These are phyloP conservation scores for Drosophila ezoana DNA, from an alignment of 2,888 invertebrate species.

Conservation along the genomic window DNA sequence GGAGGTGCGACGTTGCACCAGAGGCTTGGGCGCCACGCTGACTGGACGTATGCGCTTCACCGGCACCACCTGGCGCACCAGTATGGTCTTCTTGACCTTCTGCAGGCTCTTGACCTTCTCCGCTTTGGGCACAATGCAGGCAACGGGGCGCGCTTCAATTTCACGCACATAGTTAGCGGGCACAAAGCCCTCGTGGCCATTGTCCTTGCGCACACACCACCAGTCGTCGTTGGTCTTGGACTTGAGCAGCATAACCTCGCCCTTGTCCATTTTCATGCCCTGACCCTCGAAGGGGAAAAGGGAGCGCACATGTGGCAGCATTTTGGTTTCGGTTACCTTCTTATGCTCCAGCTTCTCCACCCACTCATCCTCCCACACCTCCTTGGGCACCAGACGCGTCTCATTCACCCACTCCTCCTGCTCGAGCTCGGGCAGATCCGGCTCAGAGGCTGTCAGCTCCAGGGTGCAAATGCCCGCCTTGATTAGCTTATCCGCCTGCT, in stretches of 20 bases:
- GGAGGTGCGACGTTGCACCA: slow-evolving; percentile 84
- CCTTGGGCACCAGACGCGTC: slow-evolving; percentile 93
- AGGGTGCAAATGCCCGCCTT: slow-evolving; percentile 89
- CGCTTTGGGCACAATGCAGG: slow-evolving; percentile 92
- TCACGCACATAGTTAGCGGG: slow-evolving; percentile 98
- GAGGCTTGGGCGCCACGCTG: slow-evolving; percentile 83
- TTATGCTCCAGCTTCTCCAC: slow-evolving; percentile 93
- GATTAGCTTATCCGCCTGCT: slow-evolving; percentile 91
- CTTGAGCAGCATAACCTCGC: slow-evolving; percentile 95
- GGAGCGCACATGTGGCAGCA: slow-evolving; percentile 94
- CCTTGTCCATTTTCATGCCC: slow-evolving; percentile 96
- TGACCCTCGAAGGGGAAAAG: slow-evolving; percentile 96
- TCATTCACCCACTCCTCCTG: slow-evolving; percentile 92
- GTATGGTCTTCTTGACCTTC: slow-evolving; percentile 95
- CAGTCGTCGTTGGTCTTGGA: slow-evolving; percentile 98
- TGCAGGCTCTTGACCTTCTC: slow-evolving; percentile 93
- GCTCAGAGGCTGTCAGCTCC: slow-evolving; percentile 86
- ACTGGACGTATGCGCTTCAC: slow-evolving; percentile 88
- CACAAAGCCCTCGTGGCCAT: slow-evolving; percentile 97
- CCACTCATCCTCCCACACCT: slow-evolving; percentile 96
- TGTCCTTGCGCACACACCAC: slow-evolving; percentile 98
- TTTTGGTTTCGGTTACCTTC: slow-evolving; percentile 94
- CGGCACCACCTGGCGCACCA: slow-evolving; percentile 93
- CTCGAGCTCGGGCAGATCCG: slow-evolving; percentile 87
- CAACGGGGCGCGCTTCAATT: slow-evolving; percentile 93